Conservation (phyloP, 2,113 vertebrate species). For the Zingel zingel region DNA sequence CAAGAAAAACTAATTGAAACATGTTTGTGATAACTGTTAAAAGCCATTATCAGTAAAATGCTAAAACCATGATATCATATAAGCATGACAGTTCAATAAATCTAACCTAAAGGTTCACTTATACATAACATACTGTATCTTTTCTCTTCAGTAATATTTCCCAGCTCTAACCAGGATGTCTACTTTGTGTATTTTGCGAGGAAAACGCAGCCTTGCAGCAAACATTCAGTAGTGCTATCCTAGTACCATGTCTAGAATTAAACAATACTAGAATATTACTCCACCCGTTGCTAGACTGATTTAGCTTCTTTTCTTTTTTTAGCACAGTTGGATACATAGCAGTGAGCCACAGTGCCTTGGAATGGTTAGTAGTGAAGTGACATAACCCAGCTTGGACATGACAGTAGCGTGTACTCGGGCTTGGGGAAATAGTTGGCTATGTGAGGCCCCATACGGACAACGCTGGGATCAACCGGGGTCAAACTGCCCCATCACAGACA, state of each 20-base stretch:
- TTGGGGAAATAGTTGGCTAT: constrained; percentile 39
- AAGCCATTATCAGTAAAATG: background rate
- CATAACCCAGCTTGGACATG: constrained; percentile 50
- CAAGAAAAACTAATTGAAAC: background rate
- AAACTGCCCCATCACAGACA: constrained; percentile 45
- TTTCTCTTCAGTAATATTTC: background rate
- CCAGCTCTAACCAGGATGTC: background rate
- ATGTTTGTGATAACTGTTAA: background rate
- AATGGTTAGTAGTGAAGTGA: constrained; percentile 37
- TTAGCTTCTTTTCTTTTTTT: background rate
- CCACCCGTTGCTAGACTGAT: background rate
- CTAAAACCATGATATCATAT: background rate
- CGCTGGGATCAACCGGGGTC: constrained; percentile 55
- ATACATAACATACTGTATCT: background rate
- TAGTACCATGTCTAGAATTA: background rate
- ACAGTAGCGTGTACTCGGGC: constrained; percentile 45
- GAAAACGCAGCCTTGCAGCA: background rate
- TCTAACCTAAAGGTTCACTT: no score
- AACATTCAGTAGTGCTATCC: background rate
- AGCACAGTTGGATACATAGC: background rate
- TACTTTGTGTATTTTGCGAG: no score
- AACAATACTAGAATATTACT: background rate
- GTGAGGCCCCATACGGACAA: constrained; percentile 51
- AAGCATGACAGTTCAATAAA: background rate
- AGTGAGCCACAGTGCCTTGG: background rate